Base-by-base conservation (phyloP, 2,888 invertebrate genomes). In the Brachyptera putata region DNA sequence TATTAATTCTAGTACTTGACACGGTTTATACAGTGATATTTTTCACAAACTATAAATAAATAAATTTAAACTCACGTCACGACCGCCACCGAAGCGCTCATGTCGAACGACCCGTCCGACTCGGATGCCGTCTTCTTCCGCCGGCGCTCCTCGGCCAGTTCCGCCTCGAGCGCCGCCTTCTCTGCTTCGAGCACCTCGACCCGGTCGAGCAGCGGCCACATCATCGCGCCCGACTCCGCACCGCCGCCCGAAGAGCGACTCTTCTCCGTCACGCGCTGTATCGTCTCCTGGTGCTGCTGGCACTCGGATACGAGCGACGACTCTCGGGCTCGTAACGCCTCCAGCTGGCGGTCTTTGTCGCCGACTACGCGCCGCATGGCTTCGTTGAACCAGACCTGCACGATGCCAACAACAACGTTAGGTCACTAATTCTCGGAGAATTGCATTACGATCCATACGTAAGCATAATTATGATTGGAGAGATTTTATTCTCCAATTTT, bases 311-410 rank as follows among this genome's bases (percentile, higher is more conserved):
- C 73, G 2, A 89, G 72, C 21, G 79, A 73, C 21, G 76, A 74
- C 69, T 86, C 86, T 50, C 84, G 77, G 61, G 84, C 81, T n/a
- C 83, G 77, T 61, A 87, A 70, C 64, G 80, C 72, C 58, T 87
- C 86, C 65, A 90, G 74, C 69, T 86, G 83, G 11, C 81, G 77
- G 66, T 90, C 89, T 72, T 88, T 90, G 66, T 89, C 89, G 3
- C 82, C 80, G 4, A 84, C 74, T 55, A 88, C 79, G 26, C 83
- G 80, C 30, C 81, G 83, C 3, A 85, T 77, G 22, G 84, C 81
- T 66, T 86, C 85, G 69, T 85, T 84, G 69, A 84, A 82, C 63
- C 76, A 67, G 7, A 69, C 66, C 65, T 63, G 55, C 30, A 30
- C 30, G 11, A 30, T 11, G 30, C 30, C 11, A 7, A 11, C 30